Conservation (phyloP, 2,888 invertebrate species). For the Drosophila kambysellisi region DNA sequence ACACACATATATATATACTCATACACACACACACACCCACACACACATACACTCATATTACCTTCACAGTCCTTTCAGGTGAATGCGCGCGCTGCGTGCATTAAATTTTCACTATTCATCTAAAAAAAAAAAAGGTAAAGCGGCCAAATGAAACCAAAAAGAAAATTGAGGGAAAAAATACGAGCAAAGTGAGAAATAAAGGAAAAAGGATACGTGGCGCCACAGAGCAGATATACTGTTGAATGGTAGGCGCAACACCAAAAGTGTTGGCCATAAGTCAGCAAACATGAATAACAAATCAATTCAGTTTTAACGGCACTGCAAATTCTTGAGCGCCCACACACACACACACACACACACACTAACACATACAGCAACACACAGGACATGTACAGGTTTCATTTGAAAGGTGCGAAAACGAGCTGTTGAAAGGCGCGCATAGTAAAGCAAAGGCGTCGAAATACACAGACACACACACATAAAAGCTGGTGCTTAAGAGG, state of each 20-base stretch:
- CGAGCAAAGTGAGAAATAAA: constrained; percentile 51
- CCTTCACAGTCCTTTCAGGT: constrained; percentile 36
- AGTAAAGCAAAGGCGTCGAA: constrained; percentile 62
- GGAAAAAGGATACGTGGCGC: constrained; percentile 46
- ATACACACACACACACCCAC: constrained; percentile 1
- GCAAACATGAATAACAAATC: constrained; percentile 83
- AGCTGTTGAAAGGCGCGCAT: constrained; percentile 67
- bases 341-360: constrained; percentile 4
- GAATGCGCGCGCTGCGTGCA: constrained; percentile 59
- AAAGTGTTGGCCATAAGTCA: constrained; percentile 82
- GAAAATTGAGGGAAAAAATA: constrained; percentile 17
- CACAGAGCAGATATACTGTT: constrained; percentile 56
- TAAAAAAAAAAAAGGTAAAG: constrained; percentile 16
- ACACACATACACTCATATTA: constrained; percentile 1
- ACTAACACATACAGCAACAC: constrained; percentile 22
- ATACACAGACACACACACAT: constrained; percentile 21
- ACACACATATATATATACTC: constrained; percentile 2
- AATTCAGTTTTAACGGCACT: constrained; percentile 76
- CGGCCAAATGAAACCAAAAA: constrained; percentile 10
- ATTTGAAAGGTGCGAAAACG: constrained; percentile 65
- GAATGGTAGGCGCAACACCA: constrained; percentile 77
- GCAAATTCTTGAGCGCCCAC: constrained; percentile 62
- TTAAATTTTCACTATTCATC: constrained; percentile 77
- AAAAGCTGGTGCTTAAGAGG: constrained; percentile 53
- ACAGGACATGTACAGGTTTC: constrained; percentile 26